Evolutionary conservation across 2,113 vertebrate species (phyloP).

Genomic region (Machaerirhynchus nigripectus): DNA sequence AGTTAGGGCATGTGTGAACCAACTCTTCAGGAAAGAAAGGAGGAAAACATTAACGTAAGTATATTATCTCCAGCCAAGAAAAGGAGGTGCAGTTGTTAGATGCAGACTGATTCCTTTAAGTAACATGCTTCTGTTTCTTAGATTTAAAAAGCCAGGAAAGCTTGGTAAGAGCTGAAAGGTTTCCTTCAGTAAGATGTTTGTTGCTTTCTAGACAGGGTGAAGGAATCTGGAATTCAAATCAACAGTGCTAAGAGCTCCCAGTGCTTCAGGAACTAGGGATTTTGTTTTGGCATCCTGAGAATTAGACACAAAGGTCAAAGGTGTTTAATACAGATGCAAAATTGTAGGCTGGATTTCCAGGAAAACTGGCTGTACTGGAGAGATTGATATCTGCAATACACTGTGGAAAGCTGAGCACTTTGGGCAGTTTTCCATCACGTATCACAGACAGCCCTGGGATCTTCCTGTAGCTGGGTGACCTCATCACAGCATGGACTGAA

Average conservation of each 20-base stretch:
- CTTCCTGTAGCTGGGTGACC: fast-evolving
- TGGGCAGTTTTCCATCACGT: not conserved
- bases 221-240: constrained; percentile 7
- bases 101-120: not conserved
- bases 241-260: not conserved
- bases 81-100: not conserved
- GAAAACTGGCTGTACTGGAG: not conserved
- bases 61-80: not conserved
- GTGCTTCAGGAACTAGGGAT: not conserved
- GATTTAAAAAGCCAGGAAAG: not conserved
- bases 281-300: not conserved
- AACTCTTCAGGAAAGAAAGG: not conserved
- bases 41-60: not conserved
- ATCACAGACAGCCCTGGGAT: not conserved
- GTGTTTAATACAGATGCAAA: not conserved
- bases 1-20: not conserved
- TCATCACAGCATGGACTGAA: not conserved
- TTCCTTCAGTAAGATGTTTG: not conserved
- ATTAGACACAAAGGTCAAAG: not conserved
- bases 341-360: not conserved
- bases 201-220: not conserved
- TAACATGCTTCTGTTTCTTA: not conserved
- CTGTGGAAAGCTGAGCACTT: not conserved
- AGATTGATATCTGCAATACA: not conserved
- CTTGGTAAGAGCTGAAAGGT: not conserved